These are phyloP conservation scores for Astropecten irregularis DNA, from an alignment of 53 echinoderm and acorn worm species.

Conservation along the genomic window DNA sequence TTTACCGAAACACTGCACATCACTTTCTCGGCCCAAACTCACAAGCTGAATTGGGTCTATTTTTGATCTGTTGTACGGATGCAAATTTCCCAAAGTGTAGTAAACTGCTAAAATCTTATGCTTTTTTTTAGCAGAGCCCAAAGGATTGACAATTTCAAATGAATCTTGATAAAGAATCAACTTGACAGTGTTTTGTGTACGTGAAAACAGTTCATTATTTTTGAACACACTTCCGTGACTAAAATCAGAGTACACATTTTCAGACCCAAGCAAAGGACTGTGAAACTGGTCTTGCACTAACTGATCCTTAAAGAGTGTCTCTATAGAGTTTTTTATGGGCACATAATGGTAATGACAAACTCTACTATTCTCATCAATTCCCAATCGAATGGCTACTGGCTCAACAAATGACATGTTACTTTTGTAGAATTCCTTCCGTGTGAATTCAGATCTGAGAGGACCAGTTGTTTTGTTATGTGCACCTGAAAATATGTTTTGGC, in stretches of 20 bases:
- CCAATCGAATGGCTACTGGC: not conserved
- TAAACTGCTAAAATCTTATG: constrained; percentile 47
- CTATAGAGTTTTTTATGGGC: constrained; percentile 61
- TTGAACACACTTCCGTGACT: constrained; percentile 54
- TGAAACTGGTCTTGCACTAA: constrained; percentile 25
- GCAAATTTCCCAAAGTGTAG: constrained; percentile 24
- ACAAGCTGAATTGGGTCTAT: constrained; percentile 60
- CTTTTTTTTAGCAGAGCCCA: constrained; percentile 54
- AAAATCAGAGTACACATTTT: constrained; percentile 24
- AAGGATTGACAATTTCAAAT: constrained; percentile 60
- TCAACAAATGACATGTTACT: not conserved
- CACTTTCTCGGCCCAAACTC: constrained; percentile 35
- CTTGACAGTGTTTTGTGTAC: not conserved
- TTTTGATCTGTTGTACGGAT: constrained; percentile 29
- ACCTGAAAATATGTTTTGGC: too few species aligned
- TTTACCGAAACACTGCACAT: constrained; percentile 1
- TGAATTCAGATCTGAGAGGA: not conserved
- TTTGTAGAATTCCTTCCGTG: not conserved
- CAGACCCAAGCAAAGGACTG: not conserved
- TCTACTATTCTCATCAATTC: not conserved
- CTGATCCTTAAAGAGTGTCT: constrained; percentile 21
- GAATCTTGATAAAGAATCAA: constrained; percentile 53
- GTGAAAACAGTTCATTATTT: constrained; percentile 1
- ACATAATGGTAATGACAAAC: constrained; percentile 67
- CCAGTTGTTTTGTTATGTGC: too few species aligned